phyloP scores from a whole-genome alignment of 2,797 vertebrate genomes.

The Sorex maritimensis region DNA sequence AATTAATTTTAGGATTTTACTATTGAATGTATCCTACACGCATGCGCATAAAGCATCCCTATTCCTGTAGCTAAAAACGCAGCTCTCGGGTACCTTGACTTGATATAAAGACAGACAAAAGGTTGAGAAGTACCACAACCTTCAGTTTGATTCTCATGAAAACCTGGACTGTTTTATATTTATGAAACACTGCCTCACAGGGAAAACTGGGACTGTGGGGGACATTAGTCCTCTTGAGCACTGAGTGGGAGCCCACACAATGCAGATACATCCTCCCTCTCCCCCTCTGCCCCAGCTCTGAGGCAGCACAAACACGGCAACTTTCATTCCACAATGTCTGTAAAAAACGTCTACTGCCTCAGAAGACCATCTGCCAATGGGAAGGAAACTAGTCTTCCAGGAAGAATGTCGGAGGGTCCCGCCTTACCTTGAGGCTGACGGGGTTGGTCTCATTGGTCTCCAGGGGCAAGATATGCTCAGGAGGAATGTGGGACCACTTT shows the following conservation, averaged over 20 bases:
- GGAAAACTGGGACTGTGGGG: neutral
- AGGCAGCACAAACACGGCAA: no score
- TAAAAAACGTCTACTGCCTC: no score
- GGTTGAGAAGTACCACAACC: neutral
- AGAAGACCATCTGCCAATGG: no score
- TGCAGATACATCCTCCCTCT: no score
- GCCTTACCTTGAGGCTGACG: slow-evolving; percentile 94
- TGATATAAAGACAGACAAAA: slow-evolving; percentile 12
- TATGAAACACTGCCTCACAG: neutral
- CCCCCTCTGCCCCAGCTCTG: no score
- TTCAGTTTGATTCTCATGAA: slow-evolving; percentile 17
- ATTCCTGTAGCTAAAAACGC: no score
- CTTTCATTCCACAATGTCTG: no score
- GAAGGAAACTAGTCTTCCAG: no score
- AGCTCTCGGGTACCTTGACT: neutral
- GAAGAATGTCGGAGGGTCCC: no score
- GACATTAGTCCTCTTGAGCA: neutral
- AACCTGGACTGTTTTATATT: neutral
- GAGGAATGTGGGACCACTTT: slow-evolving; percentile 96
- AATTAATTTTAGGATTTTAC: slow-evolving; percentile 34
- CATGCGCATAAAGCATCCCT: no score
- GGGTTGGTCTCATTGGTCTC: slow-evolving; percentile 94
- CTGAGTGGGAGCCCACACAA: no score
- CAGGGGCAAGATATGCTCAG: slow-evolving; percentile 94
- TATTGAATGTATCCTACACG: neutral